A percentile compares a stretch with the other conserved stretches of the same genome.
These are phyloP conservation scores for Drosophila suboccidentalis DNA, from an alignment of 2,888 invertebrate genomes.

Conservation along the genomic window DNA sequence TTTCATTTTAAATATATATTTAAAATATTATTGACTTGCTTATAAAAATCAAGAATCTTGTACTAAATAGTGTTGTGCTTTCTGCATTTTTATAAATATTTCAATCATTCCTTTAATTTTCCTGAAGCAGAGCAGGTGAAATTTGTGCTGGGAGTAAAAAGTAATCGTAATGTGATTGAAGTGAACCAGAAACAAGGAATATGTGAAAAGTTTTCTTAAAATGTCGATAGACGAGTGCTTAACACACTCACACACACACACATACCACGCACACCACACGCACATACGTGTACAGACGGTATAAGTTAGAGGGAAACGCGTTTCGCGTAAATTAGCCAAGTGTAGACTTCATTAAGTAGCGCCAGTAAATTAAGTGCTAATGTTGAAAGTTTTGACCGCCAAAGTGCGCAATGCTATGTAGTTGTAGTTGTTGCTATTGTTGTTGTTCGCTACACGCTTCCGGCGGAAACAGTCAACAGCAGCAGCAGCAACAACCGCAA, in stretches of 20 bases:
- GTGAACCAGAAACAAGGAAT: slow-evolving; percentile 24
- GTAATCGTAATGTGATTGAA: slow-evolving; percentile 32
- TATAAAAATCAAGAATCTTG: neutral
- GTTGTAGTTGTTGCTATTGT: slow-evolving; percentile 43
- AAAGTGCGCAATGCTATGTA: slow-evolving; percentile 66
- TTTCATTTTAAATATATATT: neutral
- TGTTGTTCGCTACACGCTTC: slow-evolving; percentile 58
- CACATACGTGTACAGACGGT: slow-evolving; percentile 1
- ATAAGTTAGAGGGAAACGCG: slow-evolving; percentile 44
- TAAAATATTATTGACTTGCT: neutral
- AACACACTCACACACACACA: slow-evolving; percentile 3
- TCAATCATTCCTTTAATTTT: neutral
- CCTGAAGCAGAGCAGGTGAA: neutral
- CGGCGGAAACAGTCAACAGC: slow-evolving; percentile 69
- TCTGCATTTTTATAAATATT: neutral
- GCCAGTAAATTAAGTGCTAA: slow-evolving; percentile 81
- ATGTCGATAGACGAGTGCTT: slow-evolving; percentile 31
- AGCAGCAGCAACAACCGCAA: slow-evolving; percentile 34
- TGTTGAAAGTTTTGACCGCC: slow-evolving; percentile 77
- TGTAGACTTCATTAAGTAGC: slow-evolving; percentile 82
- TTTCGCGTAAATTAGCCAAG: slow-evolving; percentile 78
- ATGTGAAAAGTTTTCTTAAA: slow-evolving; percentile 49
- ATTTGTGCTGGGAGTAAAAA: slow-evolving; percentile 1
- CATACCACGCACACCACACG: slow-evolving; percentile 1
- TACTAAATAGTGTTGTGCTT: neutral